Conservation (phyloP, 2,888 invertebrate genomes). For the Leptodirus hochenwartii region DNA sequence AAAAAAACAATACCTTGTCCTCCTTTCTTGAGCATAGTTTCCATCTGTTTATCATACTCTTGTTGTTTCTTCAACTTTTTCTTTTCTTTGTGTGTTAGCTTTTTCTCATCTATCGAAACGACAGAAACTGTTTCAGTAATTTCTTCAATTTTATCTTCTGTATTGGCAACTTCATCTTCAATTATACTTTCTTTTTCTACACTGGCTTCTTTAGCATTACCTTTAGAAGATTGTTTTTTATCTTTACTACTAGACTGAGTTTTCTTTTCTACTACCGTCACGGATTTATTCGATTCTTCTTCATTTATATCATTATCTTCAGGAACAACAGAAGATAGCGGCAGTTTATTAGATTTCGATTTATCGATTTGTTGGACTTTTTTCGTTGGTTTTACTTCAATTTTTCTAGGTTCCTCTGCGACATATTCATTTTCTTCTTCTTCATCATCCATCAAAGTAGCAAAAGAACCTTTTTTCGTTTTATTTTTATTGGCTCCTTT, state of each 20-base stretch:
- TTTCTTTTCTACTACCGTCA: constrained; percentile 12
- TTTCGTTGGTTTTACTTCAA: constrained; percentile 4
- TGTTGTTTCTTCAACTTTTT: constrained; percentile 78
- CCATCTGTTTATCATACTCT: constrained; percentile 78
- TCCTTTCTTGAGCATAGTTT: constrained; percentile 67
- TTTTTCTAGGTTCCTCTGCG: constrained; percentile 23
- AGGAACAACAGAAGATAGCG: constrained; percentile 36
- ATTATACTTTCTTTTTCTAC: constrained; percentile 22
- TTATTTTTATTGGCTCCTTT: constrained; percentile 8
- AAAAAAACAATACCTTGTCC: constrained; percentile 43
- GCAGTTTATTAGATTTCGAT: constrained; percentile 30
- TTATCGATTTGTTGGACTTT: constrained; percentile 27
- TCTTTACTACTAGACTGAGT: constrained; percentile 16
- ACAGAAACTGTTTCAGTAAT: constrained; percentile 10
- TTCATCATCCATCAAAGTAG: no score
- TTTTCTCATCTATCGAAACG: constrained; percentile 35
- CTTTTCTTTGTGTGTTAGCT: constrained; percentile 79
- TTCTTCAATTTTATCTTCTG: constrained; percentile 12
- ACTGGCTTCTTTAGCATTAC: constrained; percentile 20
- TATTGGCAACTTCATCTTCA: constrained; percentile 10
- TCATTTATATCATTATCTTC: constrained; percentile 17
- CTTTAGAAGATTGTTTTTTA: constrained; percentile 7
- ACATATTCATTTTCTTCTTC: constrained; percentile 11
- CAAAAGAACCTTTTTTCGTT: constrained; percentile 1
- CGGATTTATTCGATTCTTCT: constrained; percentile 11